Conservation (phyloP, 1,140 invertebrate species). For the Dryas iulia region DNA sequence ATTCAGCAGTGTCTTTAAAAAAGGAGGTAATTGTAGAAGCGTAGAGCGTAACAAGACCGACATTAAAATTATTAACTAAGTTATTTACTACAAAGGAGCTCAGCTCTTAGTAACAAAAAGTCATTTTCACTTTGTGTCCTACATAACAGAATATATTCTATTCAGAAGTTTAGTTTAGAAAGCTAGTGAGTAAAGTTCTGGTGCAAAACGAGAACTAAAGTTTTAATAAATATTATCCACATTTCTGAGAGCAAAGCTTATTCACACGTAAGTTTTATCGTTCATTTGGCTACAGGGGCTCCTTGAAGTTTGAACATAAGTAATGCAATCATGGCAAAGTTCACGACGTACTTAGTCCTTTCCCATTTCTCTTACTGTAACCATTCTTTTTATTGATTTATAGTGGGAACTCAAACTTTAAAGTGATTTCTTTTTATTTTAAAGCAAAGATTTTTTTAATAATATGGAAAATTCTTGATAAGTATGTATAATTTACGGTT, state of each 20-base stretch:
- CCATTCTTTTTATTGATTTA: constrained; percentile 16
- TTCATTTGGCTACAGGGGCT: constrained; percentile 26
- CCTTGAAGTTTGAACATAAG: constrained; percentile 39
- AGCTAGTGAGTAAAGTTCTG: background rate
- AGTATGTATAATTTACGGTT: too few species aligned
- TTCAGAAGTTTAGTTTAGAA: too few species aligned
- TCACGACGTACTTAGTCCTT: constrained; percentile 23
- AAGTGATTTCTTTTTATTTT: background rate
- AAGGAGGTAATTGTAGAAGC: too few species aligned
- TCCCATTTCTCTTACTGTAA: constrained; percentile 18
- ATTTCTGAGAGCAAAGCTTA: constrained; percentile 14
- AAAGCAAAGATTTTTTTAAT: background rate
- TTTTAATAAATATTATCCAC: constrained; percentile 10
- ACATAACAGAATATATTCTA: too few species aligned
- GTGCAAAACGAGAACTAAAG: background rate
- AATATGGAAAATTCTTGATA: too few species aligned
- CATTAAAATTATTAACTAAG: too few species aligned
- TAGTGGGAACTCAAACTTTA: background rate
- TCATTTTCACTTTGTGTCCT: too few species aligned
- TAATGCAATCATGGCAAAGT: constrained; percentile 36
- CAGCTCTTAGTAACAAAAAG: too few species aligned
- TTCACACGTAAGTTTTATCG: constrained; percentile 30
- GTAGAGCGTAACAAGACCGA: too few species aligned
- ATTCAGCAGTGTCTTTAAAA: too few species aligned
- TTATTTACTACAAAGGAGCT: too few species aligned